Conservation (phyloP, 2,113 vertebrate genomes). For the Microcebus ravelobensis region DNA sequence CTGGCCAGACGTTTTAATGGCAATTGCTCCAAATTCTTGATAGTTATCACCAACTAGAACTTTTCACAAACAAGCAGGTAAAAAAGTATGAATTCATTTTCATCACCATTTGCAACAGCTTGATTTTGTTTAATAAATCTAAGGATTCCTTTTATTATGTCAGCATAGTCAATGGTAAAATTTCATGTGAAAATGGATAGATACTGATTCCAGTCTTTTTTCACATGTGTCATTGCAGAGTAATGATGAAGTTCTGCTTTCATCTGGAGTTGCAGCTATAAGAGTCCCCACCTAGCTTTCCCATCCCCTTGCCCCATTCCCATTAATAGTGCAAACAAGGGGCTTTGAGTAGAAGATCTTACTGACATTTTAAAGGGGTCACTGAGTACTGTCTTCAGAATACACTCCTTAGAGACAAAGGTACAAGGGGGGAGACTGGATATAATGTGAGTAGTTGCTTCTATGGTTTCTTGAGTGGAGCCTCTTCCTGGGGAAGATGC, state of each 20-base stretch:
- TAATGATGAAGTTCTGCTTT: not conserved
- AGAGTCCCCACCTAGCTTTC: not conserved
- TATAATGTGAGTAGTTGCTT: not conserved
- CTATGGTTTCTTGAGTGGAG: not conserved
- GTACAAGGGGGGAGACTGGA: not conserved
- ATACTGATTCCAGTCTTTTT: not conserved
- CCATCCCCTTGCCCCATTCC: fast-evolving
- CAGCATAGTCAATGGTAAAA: not conserved
- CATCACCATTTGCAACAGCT: not conserved
- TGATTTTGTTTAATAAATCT: not conserved
- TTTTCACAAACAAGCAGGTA: not conserved
- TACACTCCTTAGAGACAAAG: not conserved
- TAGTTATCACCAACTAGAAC: not conserved
- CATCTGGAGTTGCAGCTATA: not conserved
- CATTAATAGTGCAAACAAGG: not conserved
- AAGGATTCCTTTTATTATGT: not conserved
- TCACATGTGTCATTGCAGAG: not conserved
- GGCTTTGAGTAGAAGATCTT: not conserved
- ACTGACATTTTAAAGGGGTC: not conserved
- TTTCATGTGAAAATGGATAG: not conserved
- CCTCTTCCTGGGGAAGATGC: not conserved
- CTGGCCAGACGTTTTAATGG: not conserved
- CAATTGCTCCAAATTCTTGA: not conserved
- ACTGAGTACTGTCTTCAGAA: not conserved
- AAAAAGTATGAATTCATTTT: not conserved